phyloP scores from a whole-genome alignment of 2,888 invertebrate genomes.

The Chloromyia formosa region DNA sequence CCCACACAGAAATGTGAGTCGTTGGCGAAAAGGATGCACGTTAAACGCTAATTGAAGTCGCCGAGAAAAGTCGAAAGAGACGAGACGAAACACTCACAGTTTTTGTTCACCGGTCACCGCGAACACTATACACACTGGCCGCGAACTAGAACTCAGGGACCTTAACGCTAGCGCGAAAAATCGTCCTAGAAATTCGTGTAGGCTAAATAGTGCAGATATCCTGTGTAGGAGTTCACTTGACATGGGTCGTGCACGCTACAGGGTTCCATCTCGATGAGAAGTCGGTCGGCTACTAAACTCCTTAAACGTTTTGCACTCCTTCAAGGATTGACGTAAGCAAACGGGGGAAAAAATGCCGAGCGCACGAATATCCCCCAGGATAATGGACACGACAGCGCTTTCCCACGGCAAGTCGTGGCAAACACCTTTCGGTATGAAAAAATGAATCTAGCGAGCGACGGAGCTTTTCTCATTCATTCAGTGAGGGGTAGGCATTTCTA shows the following conservation, averaged over 20 bases:
- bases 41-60: not conserved
- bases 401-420: conserved; percentile 24
- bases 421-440: not conserved
- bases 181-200: not conserved
- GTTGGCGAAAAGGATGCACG: not conserved
- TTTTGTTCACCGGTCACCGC: not conserved
- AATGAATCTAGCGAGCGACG: no score
- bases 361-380: conserved; percentile 6
- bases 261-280: conserved; percentile 25
- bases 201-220: conserved; percentile 22
- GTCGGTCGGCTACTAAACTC: conserved; percentile 31
- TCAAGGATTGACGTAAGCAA: conserved; percentile 38
- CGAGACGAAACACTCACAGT: no score
- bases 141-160: not conserved
- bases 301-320: conserved; percentile 25
- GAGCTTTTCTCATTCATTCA: no score
- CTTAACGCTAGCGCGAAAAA: conserved; percentile 8
- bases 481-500: not conserved
- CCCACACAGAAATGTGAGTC: not conserved
- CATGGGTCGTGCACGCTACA: conserved; percentile 25
- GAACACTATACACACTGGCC: not conserved
- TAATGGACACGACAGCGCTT: conserved; percentile 21
- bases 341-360: not conserved
- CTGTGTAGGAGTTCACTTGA: conserved; percentile 14
- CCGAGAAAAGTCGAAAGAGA: not conserved